Evolutionary conservation across 2,797 vertebrate species (phyloP), one percentile per base, ranked within the genome.

Genomic region (Tarsius wallacei): DNA sequence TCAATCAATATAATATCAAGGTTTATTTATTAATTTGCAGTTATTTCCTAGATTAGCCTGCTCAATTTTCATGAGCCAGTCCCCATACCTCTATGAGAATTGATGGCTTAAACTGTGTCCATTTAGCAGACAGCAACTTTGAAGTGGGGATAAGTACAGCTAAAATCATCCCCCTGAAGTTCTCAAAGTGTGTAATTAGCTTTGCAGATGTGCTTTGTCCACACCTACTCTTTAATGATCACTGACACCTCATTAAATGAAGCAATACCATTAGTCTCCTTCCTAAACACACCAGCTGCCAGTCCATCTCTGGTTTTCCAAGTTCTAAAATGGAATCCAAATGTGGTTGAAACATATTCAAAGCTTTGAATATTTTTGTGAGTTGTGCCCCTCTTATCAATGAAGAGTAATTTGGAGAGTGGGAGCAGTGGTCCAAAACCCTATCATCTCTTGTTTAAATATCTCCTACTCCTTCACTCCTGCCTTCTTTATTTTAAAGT

Each of bases 1-100:
- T 94, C 94, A 93, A 95, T 97, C 96, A 97, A 88, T 96, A 98
- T 97, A 97, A 86, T 70, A 96, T 97, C 73, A 97, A 49, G 42
- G 86, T 87, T 95, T 96, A 93, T 94, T 97, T 95, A 96, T 86
- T 94, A 97, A 95, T 96, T 89, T 96, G 59, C 82, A 95, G 74
- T 90, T 91, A 91, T 80, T 94, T 97, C 42, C 90, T 87, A 96
- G 81, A 88, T 96, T 92, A 93, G 96, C 33, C 70, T 89, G n/a
- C 66, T 97, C 63, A 88, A 51, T 91, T 97, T 96, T 94, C 85
- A 96, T 87, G 88, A 97, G 53, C 63, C 31, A 31, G 76, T 81
- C 63, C 49, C 51, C 15, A 36, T 0, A 28, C 14, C 49, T 88
- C 68, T 36, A 53, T 42, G 36, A 33, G 73, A 89, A 93, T 7